phyloP scores from a whole-genome alignment of 2,797 vertebrate genomes.

The Sebastes hubbsi region DNA sequence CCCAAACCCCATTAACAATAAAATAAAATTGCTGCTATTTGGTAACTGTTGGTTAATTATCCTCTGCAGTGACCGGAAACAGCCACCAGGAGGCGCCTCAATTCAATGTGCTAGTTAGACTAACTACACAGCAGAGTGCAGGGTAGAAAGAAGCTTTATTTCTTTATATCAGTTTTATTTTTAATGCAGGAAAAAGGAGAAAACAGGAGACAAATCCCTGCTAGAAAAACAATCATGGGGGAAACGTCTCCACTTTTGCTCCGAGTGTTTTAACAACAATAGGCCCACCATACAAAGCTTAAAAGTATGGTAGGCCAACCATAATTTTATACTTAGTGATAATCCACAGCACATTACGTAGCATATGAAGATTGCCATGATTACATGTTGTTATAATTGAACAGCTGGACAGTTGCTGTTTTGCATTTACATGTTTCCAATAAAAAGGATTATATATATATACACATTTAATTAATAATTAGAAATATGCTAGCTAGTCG shows the following conservation, averaged over 20 bases:
- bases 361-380: not conserved
- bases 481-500: too few species aligned
- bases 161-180: not conserved
- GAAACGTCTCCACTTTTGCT: not conserved
- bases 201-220: not conserved
- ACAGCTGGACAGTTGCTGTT: too few species aligned
- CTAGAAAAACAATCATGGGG: not conserved
- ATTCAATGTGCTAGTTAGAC: slow-evolving; percentile 19
- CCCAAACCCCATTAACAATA: not conserved
- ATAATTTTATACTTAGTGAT: not conserved
- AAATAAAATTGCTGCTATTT: not conserved
- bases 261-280: not conserved
- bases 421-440: too few species aligned
- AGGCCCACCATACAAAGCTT: too few species aligned
- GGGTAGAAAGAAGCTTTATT: not conserved
- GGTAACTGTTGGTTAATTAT: not conserved
- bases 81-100: slow-evolving; percentile 62
- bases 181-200: not conserved
- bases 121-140: not conserved
- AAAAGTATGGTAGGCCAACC: too few species aligned
- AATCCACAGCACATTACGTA: not conserved
- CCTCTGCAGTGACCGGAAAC: not conserved
- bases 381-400: not conserved
- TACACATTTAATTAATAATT: too few species aligned
- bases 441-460: too few species aligned